phyloP scores from a whole-genome alignment of 2,797 vertebrate genomes.

The Typhlichthys eigenmanni region DNA sequence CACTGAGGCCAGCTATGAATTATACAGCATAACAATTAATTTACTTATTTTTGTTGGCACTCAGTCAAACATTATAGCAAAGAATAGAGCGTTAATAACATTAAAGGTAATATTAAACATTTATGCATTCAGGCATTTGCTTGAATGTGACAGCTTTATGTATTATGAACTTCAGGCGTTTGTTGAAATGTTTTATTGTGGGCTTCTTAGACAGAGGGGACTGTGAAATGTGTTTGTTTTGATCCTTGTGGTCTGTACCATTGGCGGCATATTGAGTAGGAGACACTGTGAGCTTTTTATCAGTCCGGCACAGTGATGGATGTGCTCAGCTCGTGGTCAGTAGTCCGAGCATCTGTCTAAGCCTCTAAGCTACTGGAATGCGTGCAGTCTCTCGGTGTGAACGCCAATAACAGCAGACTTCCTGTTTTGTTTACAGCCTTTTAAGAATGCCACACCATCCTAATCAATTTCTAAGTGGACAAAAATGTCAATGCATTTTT shows the following conservation, averaged over 20 bases:
- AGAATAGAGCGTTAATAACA: no score
- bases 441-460: constrained; percentile 59
- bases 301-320: constrained; percentile 70
- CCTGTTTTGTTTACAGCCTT: constrained; percentile 64
- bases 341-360: constrained; percentile 67
- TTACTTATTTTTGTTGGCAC: no score
- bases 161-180: no score
- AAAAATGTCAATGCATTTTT: constrained; percentile 48
- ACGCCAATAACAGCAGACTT: constrained; percentile 57
- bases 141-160: constrained; percentile 1
- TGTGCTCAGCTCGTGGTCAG: constrained; percentile 63
- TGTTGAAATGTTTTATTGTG: neutral
- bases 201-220: constrained; percentile 8
- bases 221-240: constrained; percentile 14
- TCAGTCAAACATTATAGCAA: no score
- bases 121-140: neutral
- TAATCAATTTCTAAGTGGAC: constrained; percentile 56
- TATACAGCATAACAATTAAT: neutral
- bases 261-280: constrained; percentile 51
- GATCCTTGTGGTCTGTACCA: constrained; percentile 20
- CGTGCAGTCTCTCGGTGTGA: constrained; percentile 59
- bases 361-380: constrained; percentile 72
- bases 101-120: no score
- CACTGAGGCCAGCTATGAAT: neutral
- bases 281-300: constrained; percentile 60